Evolutionary conservation across 2,113 vertebrate genomes (phyloP).

Genomic region (Sander lucioperca): DNA sequence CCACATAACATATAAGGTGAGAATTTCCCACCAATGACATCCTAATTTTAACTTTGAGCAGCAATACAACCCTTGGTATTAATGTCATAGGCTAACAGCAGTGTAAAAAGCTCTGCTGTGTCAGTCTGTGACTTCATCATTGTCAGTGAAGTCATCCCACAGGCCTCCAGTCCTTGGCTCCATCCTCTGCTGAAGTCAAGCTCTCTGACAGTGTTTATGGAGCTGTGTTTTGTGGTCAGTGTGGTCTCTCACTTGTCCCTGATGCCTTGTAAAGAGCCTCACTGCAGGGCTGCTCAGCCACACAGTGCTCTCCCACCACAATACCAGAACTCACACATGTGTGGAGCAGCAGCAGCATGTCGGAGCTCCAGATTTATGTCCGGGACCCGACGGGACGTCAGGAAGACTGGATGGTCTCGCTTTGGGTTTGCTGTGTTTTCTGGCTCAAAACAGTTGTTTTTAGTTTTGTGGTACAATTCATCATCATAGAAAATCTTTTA

Average conservation of each 20-base stretch:
- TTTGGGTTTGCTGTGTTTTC: not conserved
- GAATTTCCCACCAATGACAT: not conserved
- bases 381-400: conserved; percentile 8
- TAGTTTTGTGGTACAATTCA: not conserved
- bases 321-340: conserved; percentile 74
- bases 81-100: not conserved
- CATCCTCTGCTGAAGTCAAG: conserved; percentile 13
- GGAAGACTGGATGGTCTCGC: conserved; percentile 21
- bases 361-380: conserved; percentile 54
- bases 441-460: conserved; percentile 3
- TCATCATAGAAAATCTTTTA: not conserved
- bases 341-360: conserved; percentile 58
- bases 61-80: not conserved
- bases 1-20: not conserved
- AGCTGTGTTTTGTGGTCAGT: conserved; percentile 69
- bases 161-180: conserved; percentile 31
- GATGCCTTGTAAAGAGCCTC: conserved; percentile 71
- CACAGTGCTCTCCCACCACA: conserved; percentile 59
- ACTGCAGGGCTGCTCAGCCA: conserved; percentile 57
- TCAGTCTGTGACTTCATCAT: not conserved
- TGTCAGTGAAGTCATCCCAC: conserved; percentile 27
- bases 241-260: conserved; percentile 64
- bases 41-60: not conserved
- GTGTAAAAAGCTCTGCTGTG: not conserved
- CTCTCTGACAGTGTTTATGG: conserved; percentile 66